These are phyloP conservation scores for Glyphotaelius pellucidus DNA, from an alignment of 2,888 invertebrate species.

Conservation along the genomic window DNA sequence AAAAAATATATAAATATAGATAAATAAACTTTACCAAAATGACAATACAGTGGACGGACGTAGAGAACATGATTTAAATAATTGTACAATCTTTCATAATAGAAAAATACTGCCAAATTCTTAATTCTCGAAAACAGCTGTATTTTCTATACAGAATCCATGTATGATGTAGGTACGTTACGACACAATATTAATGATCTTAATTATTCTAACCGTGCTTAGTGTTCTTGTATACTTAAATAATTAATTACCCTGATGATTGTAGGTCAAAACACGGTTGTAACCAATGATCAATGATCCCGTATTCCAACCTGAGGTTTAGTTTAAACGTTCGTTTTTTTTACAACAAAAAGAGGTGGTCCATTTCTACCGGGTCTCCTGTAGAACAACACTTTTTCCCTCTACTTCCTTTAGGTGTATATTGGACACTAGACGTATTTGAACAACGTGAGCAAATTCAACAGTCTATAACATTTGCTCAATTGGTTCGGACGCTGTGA, in stretches of 20 bases:
- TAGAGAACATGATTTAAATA: too few relatives aligned
- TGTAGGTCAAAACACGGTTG: neutral
- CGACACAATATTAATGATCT: neutral
- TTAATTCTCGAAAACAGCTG: too few relatives aligned
- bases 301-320: neutral
- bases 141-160: too few relatives aligned
- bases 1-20: too few relatives aligned
- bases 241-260: neutral
- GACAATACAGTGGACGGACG: too few relatives aligned
- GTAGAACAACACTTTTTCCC: neutral
- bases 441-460: slow-evolving; percentile 9
- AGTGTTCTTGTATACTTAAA: neutral
- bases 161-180: neutral
- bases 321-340: neutral
- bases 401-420: neutral
- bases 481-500: slow-evolving; percentile 24
- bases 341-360: neutral
- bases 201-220: neutral
- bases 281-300: neutral
- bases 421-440: slow-evolving; percentile 6
- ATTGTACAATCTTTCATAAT: too few relatives aligned
- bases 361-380: neutral
- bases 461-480: slow-evolving; percentile 19
- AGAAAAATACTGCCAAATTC: too few relatives aligned
- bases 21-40: too few relatives aligned